phyloP scores from a whole-genome alignment of 2,113 vertebrate species.

The Sebastes fasciatus region DNA sequence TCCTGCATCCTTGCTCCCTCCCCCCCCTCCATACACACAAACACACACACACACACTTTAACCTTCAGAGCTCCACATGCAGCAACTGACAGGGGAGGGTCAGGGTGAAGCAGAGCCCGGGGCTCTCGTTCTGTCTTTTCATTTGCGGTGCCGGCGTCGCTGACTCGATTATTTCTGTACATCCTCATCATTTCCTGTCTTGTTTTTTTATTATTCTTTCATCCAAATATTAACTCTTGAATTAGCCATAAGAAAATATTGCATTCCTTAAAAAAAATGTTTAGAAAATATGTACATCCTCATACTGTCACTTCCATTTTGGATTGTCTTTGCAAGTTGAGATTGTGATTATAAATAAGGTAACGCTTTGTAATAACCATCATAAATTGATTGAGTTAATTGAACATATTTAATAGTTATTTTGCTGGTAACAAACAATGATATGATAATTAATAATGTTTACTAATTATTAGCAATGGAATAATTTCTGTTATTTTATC shows the following conservation, averaged over 20 bases:
- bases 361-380: no score
- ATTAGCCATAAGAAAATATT: slow-evolving; percentile 18
- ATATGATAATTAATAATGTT: no score
- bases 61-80: slow-evolving; percentile 65
- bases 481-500: no score
- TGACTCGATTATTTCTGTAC: slow-evolving; percentile 56
- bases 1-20: slow-evolving; percentile 9
- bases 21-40: neutral
- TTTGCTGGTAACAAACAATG: no score
- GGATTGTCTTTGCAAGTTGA: neutral
- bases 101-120: slow-evolving; percentile 68
- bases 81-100: slow-evolving; percentile 54
- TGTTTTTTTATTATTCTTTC: slow-evolving; percentile 13
- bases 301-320: neutral
- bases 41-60: slow-evolving; percentile 46
- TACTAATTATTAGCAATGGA: no score
- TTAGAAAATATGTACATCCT: no score
- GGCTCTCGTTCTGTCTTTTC: slow-evolving; percentile 63
- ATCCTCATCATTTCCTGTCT: slow-evolving; percentile 41
- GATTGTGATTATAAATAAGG: neutral
- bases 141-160: slow-evolving; percentile 48
- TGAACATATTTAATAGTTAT: no score
- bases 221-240: slow-evolving; percentile 12
- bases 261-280: neutral
- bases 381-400: no score